Conservation (phyloP, 2,113 vertebrate genomes). For the Hypanus sabinus region DNA sequence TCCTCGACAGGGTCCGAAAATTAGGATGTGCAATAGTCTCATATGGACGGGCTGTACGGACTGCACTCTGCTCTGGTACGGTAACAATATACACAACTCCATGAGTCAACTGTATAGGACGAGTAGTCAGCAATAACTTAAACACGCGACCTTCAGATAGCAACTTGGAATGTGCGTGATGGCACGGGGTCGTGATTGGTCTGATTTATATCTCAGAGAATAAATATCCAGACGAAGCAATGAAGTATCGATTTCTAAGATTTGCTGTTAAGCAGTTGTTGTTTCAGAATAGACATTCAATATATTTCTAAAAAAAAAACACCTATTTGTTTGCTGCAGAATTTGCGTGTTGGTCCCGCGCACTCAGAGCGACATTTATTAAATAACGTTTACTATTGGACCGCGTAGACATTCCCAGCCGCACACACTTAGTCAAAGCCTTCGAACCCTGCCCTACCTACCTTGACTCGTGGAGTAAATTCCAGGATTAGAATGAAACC, state of each 20-base stretch:
- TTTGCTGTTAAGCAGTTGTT: neutral
- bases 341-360: neutral
- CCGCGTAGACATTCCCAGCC: neutral
- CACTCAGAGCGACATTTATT: neutral
- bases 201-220: constrained; percentile 29
- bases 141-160: constrained; percentile 17
- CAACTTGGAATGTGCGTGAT: constrained; percentile 26
- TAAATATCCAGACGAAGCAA: neutral
- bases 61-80: neutral
- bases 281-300: neutral
- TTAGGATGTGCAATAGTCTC: neutral
- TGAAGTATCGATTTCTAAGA: neutral
- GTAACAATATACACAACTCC: constrained; percentile 18
- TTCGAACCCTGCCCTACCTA: neutral
- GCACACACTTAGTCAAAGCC: neutral
- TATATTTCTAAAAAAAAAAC: neutral
- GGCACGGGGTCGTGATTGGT: neutral
- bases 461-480: too few relatives aligned
- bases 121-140: constrained; percentile 18
- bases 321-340: neutral
- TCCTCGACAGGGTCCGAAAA: neutral
- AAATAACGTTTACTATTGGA: neutral
- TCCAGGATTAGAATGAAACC: neutral
- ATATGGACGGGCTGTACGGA: neutral
- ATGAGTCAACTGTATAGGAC: neutral